phyloP scores from a whole-genome alignment of 2,113 vertebrate genomes.

The Onychorhynchus coronatus region DNA sequence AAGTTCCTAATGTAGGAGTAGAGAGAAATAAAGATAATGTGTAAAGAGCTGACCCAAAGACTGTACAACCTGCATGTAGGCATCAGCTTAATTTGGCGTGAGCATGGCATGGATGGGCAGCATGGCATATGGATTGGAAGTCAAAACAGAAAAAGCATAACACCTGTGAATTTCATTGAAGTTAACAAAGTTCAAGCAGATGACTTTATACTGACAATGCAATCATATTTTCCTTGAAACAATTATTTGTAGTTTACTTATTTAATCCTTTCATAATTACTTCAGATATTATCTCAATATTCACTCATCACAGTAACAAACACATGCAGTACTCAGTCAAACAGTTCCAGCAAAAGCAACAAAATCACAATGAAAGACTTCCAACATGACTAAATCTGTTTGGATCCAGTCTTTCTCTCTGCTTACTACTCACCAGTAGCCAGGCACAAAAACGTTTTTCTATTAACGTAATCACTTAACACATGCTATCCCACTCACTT shows the following conservation, averaged over 20 bases:
- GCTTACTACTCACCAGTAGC: background rate
- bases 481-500: background rate
- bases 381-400: background rate
- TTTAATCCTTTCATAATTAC: slow-evolving; percentile 23
- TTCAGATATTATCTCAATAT: background rate
- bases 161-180: background rate
- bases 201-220: background rate
- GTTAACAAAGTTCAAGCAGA: background rate
- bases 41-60: background rate
- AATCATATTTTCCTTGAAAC: slow-evolving; percentile 14
- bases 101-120: background rate
- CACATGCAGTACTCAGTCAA: background rate
- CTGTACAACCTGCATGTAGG: background rate
- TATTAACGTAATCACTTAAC: background rate
- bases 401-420: background rate
- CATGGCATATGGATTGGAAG: background rate
- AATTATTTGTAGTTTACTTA: slow-evolving; percentile 36
- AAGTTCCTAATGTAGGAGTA: background rate
- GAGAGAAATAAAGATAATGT: background rate
- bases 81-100: background rate
- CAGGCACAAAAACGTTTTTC: background rate
- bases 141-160: background rate
- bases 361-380: background rate
- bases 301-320: background rate
- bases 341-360: background rate